Percentiles rank a stretch among this genome's conserved stretches.
Evolutionary conservation across 2,113 vertebrate genomes (phyloP).

Genomic region (Melierax canorus): DNA sequence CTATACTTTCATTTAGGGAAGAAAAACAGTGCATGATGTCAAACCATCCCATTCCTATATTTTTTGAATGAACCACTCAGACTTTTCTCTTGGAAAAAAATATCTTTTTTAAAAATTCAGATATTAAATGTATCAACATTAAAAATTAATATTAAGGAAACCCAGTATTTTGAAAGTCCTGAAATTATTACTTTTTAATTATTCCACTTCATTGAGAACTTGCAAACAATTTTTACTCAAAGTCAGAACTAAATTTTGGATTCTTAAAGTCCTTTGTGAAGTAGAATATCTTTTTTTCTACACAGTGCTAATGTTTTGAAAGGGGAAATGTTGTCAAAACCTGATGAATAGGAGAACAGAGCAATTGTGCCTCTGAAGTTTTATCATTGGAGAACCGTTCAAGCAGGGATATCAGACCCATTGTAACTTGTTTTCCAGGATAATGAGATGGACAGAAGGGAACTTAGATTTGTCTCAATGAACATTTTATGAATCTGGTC

Average conservation of each 20-base stretch:
- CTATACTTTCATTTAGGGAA: background rate
- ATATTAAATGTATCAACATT: background rate
- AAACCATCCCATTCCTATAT: background rate
- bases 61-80: background rate
- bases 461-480: background rate
- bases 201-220: background rate
- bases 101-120: background rate
- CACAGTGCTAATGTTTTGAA: background rate
- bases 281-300: background rate
- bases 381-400: background rate
- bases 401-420: background rate
- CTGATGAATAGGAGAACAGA: background rate
- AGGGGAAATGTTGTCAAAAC: background rate
- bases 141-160: background rate
- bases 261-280: background rate
- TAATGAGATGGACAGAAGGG: background rate
- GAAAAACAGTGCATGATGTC: background rate
- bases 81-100: background rate
- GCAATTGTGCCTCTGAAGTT: background rate
- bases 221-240: background rate
- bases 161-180: background rate
- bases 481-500: background rate
- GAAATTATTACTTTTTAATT: background rate
- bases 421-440: constrained; percentile 10
- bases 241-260: background rate